A percentile compares a stretch with the other conserved stretches of the same genome.
Conservation (phyloP, 2,888 invertebrate species). For the Gastrophysa polygoni region DNA sequence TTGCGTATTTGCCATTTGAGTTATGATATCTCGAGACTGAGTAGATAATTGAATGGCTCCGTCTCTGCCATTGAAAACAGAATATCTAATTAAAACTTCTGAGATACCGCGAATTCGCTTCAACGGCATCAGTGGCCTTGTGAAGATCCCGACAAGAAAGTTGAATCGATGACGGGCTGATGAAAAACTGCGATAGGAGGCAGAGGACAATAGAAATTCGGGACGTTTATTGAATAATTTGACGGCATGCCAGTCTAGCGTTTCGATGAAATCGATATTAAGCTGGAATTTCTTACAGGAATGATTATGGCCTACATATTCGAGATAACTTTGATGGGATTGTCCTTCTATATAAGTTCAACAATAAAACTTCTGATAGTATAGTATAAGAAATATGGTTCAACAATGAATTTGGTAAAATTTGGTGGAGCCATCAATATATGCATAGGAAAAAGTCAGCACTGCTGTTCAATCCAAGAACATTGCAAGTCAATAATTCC, state of each 20-base stretch:
- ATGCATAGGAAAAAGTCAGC: no score
- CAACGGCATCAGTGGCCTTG: not conserved
- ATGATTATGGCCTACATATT: not conserved
- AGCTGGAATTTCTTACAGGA: not conserved
- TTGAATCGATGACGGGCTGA: not conserved
- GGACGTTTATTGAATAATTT: not conserved
- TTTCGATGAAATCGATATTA: not conserved
- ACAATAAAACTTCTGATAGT: no score
- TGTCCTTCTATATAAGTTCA: no score
- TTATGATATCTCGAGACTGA: not conserved
- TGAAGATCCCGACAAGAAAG: no score
- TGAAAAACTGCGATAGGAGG: not conserved
- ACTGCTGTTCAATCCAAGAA: no score
- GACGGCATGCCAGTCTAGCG: not conserved
- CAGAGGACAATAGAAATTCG: not conserved
- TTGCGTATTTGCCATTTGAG: no score
- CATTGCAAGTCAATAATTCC: no score
- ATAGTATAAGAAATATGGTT: no score
- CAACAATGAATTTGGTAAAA: no score
- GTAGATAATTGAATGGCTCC: constrained; percentile 8
- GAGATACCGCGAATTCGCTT: not conserved
- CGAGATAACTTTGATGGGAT: no score
- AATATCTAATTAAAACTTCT: constrained; percentile 16
- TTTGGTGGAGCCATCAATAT: no score
- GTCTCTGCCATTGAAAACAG: not conserved